These are phyloP conservation scores for Xiphophorus hellerii DNA, from an alignment of 2,113 vertebrate species.

Conservation along the genomic window DNA sequence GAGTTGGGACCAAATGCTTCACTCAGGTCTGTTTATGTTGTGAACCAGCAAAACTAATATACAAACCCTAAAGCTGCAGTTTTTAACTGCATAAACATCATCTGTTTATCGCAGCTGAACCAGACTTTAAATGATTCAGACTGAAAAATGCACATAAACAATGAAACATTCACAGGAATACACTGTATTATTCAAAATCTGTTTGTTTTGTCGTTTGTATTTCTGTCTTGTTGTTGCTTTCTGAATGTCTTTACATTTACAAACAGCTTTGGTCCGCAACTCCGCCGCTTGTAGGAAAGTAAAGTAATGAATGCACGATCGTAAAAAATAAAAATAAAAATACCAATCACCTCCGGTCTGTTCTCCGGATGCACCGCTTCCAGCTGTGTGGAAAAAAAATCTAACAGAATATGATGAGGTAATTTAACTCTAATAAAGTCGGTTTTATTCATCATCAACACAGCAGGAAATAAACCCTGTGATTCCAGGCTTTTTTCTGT, in stretches of 20 bases:
- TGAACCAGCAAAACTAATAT: neutral
- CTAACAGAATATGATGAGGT: neutral
- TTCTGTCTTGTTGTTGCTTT: neutral
- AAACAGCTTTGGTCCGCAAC: neutral
- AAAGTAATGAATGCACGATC: neutral
- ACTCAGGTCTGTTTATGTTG: neutral
- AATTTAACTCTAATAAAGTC: conserved; percentile 12
- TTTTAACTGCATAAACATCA: neutral
- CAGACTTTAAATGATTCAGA: neutral
- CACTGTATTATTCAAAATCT: neutral
- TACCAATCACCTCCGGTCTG: neutral
- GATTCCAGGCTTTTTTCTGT: neutral
- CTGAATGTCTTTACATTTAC: neutral
- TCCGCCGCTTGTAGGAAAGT: neutral
- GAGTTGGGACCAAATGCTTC: neutral
- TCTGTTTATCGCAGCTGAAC: neutral
- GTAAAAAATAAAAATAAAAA: neutral
- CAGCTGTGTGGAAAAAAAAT: neutral
- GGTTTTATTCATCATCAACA: conserved; percentile 14
- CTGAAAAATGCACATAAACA: neutral
- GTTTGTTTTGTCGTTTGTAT: neutral
- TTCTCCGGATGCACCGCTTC: neutral
- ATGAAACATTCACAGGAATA: neutral
- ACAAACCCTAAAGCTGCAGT: neutral
- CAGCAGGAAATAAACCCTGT: conserved; percentile 1